A percentile compares a stretch with the other conserved stretches of the same genome.
These are phyloP conservation scores for Pecten maximus DNA, from an alignment of 2,888 invertebrate genomes.

Conservation along the genomic window DNA sequence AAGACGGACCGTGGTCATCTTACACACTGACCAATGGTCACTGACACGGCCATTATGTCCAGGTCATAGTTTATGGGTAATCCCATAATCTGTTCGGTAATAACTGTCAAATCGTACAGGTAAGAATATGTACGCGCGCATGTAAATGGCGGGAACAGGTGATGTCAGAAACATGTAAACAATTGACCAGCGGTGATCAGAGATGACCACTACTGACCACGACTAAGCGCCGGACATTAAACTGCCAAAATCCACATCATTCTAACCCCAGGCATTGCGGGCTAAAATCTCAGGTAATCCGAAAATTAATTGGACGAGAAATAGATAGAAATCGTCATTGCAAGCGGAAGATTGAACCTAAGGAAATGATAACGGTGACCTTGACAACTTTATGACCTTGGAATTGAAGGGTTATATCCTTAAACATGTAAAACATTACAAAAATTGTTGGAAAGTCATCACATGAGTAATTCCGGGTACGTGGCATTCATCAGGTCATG, in stretches of 20 bases:
- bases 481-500: neutral
- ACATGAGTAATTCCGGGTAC: neutral
- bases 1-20: neutral
- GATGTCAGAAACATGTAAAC: conserved; percentile 13
- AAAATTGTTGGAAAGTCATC: neutral
- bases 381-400: conserved; percentile 22
- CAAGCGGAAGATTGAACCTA: neutral
- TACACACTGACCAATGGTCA: conserved; percentile 19
- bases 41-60: conserved; percentile 25
- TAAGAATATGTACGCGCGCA: neutral
- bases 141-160: conserved; percentile 13
- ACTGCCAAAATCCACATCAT: neutral
- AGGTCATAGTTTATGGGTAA: conserved; percentile 25
- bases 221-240: neutral
- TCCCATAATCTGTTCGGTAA: conserved; percentile 11
- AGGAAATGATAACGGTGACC: neutral
- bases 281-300: neutral
- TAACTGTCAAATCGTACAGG: neutral
- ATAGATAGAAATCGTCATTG: neutral
- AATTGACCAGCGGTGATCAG: conserved; percentile 1
- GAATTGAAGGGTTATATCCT: neutral
- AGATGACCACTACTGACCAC: conserved; percentile 16
- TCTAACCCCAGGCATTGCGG: neutral
- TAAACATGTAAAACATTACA: neutral
- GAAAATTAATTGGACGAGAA: conserved; percentile 10